A percentile compares a stretch with the other conserved stretches of the same genome.
Evolutionary conservation across 2,888 invertebrate species (phyloP).

Genomic region (Chrysolina americana): DNA sequence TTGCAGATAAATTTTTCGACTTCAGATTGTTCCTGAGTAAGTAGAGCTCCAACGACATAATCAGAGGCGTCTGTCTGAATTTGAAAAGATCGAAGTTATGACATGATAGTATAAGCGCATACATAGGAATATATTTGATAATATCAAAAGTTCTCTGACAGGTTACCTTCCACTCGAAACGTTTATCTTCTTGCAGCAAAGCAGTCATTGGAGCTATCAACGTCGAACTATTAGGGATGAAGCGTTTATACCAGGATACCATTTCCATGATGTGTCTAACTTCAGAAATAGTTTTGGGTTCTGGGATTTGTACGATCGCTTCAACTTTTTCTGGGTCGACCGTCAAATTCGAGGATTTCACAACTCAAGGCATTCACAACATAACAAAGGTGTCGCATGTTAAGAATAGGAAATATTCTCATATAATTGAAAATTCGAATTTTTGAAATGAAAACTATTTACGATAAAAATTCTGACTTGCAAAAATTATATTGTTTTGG

Average conservation of each 20-base stretch:
- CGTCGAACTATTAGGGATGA: slow-evolving; percentile 45
- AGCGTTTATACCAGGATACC: slow-evolving; percentile 50
- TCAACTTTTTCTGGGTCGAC: too few relatives aligned
- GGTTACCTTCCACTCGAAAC: slow-evolving; percentile 39
- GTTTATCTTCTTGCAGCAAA: slow-evolving; percentile 35
- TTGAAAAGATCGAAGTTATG: slow-evolving; percentile 38
- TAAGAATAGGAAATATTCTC: too few relatives aligned
- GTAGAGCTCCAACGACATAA: slow-evolving; percentile 2
- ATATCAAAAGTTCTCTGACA: too few relatives aligned
- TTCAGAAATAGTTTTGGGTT: too few relatives aligned
- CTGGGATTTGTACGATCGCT: too few relatives aligned
- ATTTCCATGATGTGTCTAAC: too few relatives aligned
- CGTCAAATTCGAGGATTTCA: too few relatives aligned
- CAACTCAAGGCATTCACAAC: background rate
- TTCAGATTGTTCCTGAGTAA: too few relatives aligned
- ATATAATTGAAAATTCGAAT: too few relatives aligned
- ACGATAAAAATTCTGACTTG: background rate
- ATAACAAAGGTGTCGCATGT: background rate
- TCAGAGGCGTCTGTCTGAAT: slow-evolving; percentile 51
- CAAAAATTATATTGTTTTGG: too few relatives aligned
- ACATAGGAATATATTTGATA: slow-evolving; percentile 37
- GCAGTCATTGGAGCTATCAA: slow-evolving; percentile 39
- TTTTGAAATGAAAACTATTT: too few relatives aligned
- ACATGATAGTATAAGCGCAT: slow-evolving; percentile 45
- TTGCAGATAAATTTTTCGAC: too few relatives aligned